Evolutionary conservation across 2,888 invertebrate genomes (phyloP).

Genomic region (Ornithoptera alexandrae): DNA sequence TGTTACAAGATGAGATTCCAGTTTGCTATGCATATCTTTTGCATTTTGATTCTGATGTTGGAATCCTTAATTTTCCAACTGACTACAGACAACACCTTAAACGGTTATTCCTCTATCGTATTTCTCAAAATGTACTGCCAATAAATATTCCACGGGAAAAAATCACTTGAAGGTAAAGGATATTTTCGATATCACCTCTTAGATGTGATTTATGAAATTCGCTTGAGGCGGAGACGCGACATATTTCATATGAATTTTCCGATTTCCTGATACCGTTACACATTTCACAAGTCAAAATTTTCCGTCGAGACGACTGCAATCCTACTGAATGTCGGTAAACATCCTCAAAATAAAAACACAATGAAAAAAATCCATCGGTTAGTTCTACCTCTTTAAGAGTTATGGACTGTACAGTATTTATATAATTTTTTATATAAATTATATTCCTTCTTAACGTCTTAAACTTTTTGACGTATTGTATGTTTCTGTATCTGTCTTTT

Average conservation of each 20-base stretch:
- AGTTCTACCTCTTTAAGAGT: not conserved
- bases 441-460: too few species aligned
- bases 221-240: slow-evolving; percentile 23
- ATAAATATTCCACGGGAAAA: slow-evolving; percentile 9
- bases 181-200: slow-evolving; percentile 30
- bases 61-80: not conserved
- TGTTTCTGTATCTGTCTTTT: not conserved
- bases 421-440: not conserved
- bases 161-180: slow-evolving; percentile 13
- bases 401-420: not conserved
- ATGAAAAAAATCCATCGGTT: not conserved
- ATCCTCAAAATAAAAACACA: not conserved
- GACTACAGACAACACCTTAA: not conserved
- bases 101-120: not conserved
- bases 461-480: not conserved
- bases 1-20: not conserved
- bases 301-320: slow-evolving; percentile 11
- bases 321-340: slow-evolving; percentile 11
- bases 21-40: not conserved
- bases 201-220: slow-evolving; percentile 29
- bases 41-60: not conserved
- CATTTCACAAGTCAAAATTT: slow-evolving; percentile 13
- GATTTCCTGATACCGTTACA: slow-evolving; percentile 21
- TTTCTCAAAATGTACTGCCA: not conserved
- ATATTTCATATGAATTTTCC: slow-evolving; percentile 30